phyloP scores from a whole-genome alignment of 2,797 vertebrate genomes.

The Periparus ater region DNA sequence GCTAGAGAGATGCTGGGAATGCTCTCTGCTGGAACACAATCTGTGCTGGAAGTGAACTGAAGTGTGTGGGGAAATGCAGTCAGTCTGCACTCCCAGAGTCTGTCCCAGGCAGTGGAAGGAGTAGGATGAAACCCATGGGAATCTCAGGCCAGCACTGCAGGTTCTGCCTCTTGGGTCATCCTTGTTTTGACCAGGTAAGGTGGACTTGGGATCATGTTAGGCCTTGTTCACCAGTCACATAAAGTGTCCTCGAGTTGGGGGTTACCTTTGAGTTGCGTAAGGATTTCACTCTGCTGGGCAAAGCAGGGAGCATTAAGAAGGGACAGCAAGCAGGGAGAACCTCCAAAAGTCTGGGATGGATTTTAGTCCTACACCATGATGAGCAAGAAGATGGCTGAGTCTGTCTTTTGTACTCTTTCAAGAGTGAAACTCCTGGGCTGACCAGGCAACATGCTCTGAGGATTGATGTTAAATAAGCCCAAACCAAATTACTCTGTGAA shows the following conservation, averaged over 20 bases:
- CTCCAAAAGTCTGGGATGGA: not conserved
- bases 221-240: not conserved
- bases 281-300: not conserved
- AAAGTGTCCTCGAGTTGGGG: not conserved
- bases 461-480: constrained; percentile 6
- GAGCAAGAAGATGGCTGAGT: not conserved
- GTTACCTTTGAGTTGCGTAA: not conserved
- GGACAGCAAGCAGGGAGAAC: not conserved
- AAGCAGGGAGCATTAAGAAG: not conserved
- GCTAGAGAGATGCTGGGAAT: not conserved
- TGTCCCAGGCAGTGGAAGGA: not conserved
- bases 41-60: not conserved
- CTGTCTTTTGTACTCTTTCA: not conserved
- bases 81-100: not conserved
- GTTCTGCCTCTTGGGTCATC: not conserved
- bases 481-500: not conserved
- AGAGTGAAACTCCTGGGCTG: not conserved
- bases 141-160: not conserved
- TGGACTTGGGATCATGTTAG: not conserved
- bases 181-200: not conserved
- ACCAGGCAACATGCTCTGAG: not conserved
- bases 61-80: not conserved
- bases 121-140: not conserved
- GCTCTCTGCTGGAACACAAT: not conserved
- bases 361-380: not conserved